Evolutionary conservation across 1,140 invertebrate species (phyloP).

Genomic region (Gryon sp.): DNA sequence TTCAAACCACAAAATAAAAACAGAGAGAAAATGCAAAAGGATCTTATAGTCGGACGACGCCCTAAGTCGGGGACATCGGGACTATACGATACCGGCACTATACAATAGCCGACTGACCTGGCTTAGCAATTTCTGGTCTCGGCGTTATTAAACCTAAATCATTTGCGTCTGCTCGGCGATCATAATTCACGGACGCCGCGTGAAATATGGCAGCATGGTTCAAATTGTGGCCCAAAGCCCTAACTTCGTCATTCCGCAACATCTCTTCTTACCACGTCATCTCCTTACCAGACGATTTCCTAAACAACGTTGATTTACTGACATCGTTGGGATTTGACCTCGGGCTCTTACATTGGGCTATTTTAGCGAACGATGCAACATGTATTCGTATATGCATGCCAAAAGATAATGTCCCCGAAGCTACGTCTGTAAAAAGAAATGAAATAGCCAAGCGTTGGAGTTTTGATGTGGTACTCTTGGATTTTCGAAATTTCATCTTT

Average conservation of each 20-base stretch:
- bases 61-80: conserved; percentile 16
- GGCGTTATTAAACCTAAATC: conserved; percentile 79
- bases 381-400: conserved; percentile 4
- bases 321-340: conserved; percentile 62
- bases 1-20: neutral
- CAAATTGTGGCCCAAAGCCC: conserved; percentile 76
- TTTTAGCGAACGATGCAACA: conserved; percentile 35
- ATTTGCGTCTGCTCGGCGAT: conserved; percentile 74
- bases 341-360: conserved; percentile 44
- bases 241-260: conserved; percentile 54
- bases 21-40: conserved; percentile 12
- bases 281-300: conserved; percentile 67
- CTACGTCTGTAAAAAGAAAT: conserved; percentile 34
- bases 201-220: conserved; percentile 76
- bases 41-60: neutral
- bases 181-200: conserved; percentile 73
- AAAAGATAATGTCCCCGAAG: conserved; percentile 28
- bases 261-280: conserved; percentile 66
- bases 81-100: conserved; percentile 2
- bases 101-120: conserved; percentile 74
- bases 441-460: conserved; percentile 28
- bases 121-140: conserved; percentile 57
- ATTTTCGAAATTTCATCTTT: conserved; percentile 28
- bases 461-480: conserved; percentile 11
- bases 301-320: conserved; percentile 72